phyloP scores from a whole-genome alignment of 2,113 vertebrate genomes.

The Erythrocercus mccallii region DNA sequence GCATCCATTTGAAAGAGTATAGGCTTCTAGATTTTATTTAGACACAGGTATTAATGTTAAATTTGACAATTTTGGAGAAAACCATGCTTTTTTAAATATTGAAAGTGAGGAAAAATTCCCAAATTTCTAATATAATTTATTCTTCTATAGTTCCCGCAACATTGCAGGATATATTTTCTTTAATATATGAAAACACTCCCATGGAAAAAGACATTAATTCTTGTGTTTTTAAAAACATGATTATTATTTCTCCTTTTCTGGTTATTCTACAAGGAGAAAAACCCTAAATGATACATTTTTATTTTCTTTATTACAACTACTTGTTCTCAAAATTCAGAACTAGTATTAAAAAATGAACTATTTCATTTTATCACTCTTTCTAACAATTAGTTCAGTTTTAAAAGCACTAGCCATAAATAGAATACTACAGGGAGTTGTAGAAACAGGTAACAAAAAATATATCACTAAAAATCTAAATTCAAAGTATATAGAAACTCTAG shows the following conservation, averaged over 20 bases:
- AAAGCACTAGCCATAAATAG: neutral
- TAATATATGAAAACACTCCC: rapidly evolving
- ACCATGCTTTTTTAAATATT: neutral
- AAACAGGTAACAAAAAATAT: neutral
- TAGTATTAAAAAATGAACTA: neutral
- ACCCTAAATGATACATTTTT: neutral
- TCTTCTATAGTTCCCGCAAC: neutral
- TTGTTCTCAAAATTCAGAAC: neutral
- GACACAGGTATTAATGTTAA: neutral
- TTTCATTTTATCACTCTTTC: neutral
- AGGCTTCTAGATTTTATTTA: neutral
- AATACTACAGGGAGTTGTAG: neutral
- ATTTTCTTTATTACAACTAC: neutral
- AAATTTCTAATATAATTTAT: neutral
- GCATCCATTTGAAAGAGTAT: neutral
- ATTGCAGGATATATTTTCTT: neutral
- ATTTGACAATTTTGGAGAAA: neutral
- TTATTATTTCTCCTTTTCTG: neutral
- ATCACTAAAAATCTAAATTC: neutral
- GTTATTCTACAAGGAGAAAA: neutral
- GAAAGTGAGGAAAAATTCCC: neutral
- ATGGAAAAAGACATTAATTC: neutral
- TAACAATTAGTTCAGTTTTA: neutral
- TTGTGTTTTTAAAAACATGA: neutral
- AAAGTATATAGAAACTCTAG: neutral